Conservation (phyloP, 2,113 vertebrate species). For the Ciconia boyciana region DNA sequence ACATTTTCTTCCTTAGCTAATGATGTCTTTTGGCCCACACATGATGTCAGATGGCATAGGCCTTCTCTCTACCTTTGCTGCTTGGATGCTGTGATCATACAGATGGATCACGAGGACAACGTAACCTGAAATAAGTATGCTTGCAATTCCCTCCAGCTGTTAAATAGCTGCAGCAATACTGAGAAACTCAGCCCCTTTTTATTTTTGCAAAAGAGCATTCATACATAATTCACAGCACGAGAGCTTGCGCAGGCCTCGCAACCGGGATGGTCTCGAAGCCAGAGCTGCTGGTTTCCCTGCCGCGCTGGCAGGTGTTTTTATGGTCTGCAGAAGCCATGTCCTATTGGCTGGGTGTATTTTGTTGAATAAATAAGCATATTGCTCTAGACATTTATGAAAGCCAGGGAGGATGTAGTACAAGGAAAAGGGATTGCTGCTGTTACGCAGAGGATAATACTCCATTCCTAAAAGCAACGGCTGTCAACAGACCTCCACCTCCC, state of each 20-base stretch:
- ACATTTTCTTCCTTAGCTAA: not conserved
- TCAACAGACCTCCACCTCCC: not conserved
- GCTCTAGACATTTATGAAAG: not conserved
- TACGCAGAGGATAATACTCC: not conserved
- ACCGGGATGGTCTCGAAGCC: not conserved
- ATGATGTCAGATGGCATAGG: not conserved
- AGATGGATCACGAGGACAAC: not conserved
- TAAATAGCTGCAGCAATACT: not conserved
- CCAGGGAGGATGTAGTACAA: not conserved
- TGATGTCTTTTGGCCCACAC: not conserved
- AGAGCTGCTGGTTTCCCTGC: not conserved
- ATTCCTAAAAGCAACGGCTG: not conserved
- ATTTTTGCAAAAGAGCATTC: not conserved
- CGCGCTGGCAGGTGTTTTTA: not conserved
- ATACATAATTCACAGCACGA: not conserved
- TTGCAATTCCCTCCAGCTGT: not conserved
- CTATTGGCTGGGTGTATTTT: not conserved
- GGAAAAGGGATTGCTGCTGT: not conserved
- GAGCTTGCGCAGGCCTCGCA: not conserved
- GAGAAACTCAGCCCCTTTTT: not conserved
- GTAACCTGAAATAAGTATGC: not conserved
- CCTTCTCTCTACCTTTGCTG: not conserved
- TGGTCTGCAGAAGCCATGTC: not conserved
- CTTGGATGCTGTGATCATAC: not conserved
- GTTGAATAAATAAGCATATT: not conserved